Conservation (phyloP, 2,888 invertebrate species). For the Steinernema carpocapsae region DNA sequence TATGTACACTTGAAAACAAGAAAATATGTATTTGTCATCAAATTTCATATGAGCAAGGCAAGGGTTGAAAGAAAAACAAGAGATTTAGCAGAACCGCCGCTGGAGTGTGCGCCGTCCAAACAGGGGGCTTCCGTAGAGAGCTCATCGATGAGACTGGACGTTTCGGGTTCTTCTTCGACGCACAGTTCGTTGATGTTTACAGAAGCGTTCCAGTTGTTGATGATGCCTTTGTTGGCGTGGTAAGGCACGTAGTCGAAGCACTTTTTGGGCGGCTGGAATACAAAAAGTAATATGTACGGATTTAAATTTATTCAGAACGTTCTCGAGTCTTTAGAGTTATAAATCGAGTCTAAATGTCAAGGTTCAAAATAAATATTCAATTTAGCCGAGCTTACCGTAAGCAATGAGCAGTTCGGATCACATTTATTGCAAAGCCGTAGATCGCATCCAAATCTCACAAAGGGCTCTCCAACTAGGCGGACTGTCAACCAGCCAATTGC, state of each 20-base stretch:
- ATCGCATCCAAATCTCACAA: slow-evolving; percentile 47
- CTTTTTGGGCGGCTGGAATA: not conserved
- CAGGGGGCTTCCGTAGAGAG: slow-evolving; percentile 10
- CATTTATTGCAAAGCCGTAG: slow-evolving; percentile 48
- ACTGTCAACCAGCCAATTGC: slow-evolving; percentile 52
- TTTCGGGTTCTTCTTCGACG: not conserved
- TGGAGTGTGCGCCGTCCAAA: not conserved
- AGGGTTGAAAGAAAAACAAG: not conserved
- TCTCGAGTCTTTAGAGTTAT: no score
- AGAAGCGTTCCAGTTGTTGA: not conserved
- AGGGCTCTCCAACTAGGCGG: slow-evolving; percentile 43
- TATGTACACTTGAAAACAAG: no score
- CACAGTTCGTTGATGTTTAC: not conserved
- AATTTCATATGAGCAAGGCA: not conserved
- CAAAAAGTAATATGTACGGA: no score
- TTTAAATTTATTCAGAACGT: no score
- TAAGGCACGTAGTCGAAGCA: slow-evolving; percentile 5
- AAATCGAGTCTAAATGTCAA: no score
- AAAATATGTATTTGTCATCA: no score
- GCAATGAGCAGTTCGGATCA: slow-evolving; percentile 40
- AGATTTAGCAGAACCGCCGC: no score
- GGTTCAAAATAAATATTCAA: no score
- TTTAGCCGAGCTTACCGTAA: slow-evolving; percentile 46
- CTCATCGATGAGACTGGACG: not conserved
- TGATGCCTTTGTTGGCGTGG: slow-evolving; percentile 14